phyloP scores from a whole-genome alignment of 2,888 invertebrate genomes.

The Bursaphelenchus okinawaensis region DNA sequence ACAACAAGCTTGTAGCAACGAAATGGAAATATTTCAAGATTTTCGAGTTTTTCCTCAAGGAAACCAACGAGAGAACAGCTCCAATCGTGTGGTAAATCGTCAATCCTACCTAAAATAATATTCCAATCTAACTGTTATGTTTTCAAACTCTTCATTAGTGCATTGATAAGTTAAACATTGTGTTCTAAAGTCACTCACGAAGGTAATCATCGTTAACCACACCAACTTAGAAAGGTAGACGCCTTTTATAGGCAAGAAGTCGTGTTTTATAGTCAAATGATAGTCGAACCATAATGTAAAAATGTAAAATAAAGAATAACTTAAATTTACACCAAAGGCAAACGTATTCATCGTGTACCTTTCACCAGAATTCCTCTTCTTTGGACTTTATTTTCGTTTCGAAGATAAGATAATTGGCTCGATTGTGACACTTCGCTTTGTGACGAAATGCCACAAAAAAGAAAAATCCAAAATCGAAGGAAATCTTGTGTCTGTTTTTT shows the following conservation, averaged over 20 bases:
- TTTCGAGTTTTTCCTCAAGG: background rate
- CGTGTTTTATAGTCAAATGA: slow-evolving; percentile 20
- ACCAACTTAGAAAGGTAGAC: slow-evolving; percentile 44
- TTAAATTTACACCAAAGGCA: slow-evolving; percentile 29
- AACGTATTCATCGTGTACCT: slow-evolving; percentile 7
- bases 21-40: slow-evolving; percentile 1
- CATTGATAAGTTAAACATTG: background rate
- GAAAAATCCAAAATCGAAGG: background rate
- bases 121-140: background rate
- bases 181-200: slow-evolving; percentile 33
- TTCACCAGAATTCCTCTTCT: too few species aligned
- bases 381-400: too few species aligned
- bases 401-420: background rate
- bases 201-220: slow-evolving; percentile 52
- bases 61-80: background rate
- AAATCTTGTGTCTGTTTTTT: background rate
- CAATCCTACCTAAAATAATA: background rate
- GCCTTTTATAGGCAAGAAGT: slow-evolving; percentile 35
- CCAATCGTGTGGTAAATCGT: background rate
- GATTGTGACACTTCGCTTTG: background rate
- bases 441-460: background rate
- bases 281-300: slow-evolving; percentile 36
- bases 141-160: background rate
- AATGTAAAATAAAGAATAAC: slow-evolving; percentile 31
- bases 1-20: background rate